Conservation (phyloP, 2,113 vertebrate species). For the Clupea harengus region DNA sequence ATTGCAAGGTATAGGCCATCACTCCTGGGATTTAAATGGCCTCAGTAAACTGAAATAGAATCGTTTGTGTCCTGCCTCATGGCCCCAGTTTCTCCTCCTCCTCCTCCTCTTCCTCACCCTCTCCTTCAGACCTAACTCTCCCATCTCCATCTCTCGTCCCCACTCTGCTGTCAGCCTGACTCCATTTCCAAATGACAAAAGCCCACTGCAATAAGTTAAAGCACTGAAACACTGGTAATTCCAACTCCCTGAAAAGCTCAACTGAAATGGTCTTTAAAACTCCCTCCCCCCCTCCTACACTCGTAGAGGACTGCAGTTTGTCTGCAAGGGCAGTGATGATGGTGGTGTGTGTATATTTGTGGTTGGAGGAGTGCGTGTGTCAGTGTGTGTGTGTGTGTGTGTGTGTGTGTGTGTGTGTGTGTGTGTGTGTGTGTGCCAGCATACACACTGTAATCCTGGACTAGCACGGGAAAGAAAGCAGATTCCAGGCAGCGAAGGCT, state of each 20-base stretch:
- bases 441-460: slow-evolving; percentile 49
- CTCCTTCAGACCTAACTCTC: background rate
- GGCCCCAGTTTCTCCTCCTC: background rate
- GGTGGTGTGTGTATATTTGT: background rate
- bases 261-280: background rate
- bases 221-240: background rate
- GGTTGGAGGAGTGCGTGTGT: background rate
- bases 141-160: background rate
- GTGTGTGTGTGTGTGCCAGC: background rate
- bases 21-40: background rate
- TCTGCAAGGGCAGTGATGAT: background rate
- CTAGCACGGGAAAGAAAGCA: slow-evolving; percentile 49
- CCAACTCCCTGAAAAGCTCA: background rate
- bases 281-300: background rate
- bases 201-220: background rate
- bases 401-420: slow-evolving; percentile 5
- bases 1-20: background rate
- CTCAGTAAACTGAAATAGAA: background rate
- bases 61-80: background rate
- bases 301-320: background rate
- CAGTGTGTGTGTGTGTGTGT: background rate
- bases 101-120: background rate
- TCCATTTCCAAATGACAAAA: background rate
- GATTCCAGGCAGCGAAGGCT: slow-evolving; percentile 54
- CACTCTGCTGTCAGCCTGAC: background rate